Evolutionary conservation across 2,797 vertebrate genomes (phyloP).

Genomic region (Chloroceryle inda): DNA sequence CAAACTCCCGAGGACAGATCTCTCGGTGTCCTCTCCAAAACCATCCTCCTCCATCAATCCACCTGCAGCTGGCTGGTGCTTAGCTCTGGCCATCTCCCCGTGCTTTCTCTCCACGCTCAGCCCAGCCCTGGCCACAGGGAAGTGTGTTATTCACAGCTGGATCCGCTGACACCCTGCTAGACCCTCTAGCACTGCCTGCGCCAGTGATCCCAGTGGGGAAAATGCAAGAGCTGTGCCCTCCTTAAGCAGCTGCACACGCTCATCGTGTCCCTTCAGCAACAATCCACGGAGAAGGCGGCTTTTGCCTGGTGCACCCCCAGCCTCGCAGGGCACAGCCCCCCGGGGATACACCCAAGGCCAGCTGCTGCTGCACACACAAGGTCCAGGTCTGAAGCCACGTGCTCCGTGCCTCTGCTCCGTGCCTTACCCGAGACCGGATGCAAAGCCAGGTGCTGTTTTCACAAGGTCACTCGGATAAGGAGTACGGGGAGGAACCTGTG

Average conservation of each 20-base stretch:
- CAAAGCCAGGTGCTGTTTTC: neutral
- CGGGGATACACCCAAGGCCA: neutral
- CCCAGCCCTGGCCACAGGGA: neutral
- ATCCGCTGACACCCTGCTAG: neutral
- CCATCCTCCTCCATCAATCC: neutral
- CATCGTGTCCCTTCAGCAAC: neutral
- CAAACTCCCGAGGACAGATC: too few relatives aligned
- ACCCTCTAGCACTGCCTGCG: neutral
- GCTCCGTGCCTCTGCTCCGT: fast-evolving
- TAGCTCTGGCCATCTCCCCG: neutral
- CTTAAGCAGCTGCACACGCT: neutral
- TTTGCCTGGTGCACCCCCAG: neutral
- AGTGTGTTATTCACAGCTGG: too few relatives aligned
- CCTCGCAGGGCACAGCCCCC: too few relatives aligned
- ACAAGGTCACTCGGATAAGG: neutral
- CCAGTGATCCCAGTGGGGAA: neutral
- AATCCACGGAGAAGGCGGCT: neutral
- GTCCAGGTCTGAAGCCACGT: fast-evolving
- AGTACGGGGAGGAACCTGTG: fast-evolving
- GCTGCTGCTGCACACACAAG: neutral
- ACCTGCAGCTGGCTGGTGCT: neutral
- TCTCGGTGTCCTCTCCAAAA: neutral
- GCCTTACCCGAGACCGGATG: neutral
- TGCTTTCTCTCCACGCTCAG: neutral
- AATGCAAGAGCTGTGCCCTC: neutral